Percentiles rank a stretch among this genome's conserved stretches.
Evolutionary conservation across 2,888 invertebrate species (phyloP).

Genomic region (Lingula anatina): DNA sequence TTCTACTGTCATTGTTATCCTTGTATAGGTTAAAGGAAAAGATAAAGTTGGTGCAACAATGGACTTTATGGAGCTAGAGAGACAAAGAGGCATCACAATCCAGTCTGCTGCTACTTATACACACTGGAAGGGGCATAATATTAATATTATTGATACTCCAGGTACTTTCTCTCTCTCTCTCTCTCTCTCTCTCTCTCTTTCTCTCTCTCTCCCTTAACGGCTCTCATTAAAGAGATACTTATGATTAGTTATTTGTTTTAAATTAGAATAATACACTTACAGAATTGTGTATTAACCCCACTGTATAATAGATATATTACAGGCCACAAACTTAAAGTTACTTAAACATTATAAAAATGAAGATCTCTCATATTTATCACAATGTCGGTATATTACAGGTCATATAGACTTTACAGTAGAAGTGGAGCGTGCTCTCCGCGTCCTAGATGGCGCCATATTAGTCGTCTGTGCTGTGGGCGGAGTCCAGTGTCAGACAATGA

Average conservation of each 20-base stretch:
- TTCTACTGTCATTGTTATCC: too few relatives aligned
- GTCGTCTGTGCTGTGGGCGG: slow-evolving; percentile 97
- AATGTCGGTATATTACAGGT: slow-evolving; percentile 56
- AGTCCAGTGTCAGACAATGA: slow-evolving; percentile 95
- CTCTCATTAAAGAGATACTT: too few relatives aligned
- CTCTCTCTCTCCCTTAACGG: too few relatives aligned
- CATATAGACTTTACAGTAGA: slow-evolving; percentile 99
- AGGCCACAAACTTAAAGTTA: too few relatives aligned
- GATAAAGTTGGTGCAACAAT: slow-evolving; percentile 98
- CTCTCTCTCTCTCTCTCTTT: too few relatives aligned
- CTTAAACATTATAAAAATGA: too few relatives aligned
- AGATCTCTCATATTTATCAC: not conserved
- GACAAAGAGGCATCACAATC: slow-evolving; percentile 98
- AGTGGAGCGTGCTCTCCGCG: slow-evolving; percentile 90
- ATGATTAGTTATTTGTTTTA: too few relatives aligned
- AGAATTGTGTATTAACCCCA: too few relatives aligned
- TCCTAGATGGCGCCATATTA: slow-evolving; percentile 89
- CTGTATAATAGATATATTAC: too few relatives aligned
- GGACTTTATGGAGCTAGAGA: slow-evolving; percentile 99
- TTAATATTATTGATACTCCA: slow-evolving; percentile 98
- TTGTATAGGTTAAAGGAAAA: slow-evolving; percentile 90
- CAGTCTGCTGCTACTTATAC: slow-evolving; percentile 99
- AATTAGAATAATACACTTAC: too few relatives aligned
- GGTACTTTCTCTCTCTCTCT: slow-evolving; percentile 54
- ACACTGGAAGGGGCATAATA: slow-evolving; percentile 90